Base-by-base conservation (phyloP, 2,113 vertebrate genomes). In the Microtus oregoni region DNA sequence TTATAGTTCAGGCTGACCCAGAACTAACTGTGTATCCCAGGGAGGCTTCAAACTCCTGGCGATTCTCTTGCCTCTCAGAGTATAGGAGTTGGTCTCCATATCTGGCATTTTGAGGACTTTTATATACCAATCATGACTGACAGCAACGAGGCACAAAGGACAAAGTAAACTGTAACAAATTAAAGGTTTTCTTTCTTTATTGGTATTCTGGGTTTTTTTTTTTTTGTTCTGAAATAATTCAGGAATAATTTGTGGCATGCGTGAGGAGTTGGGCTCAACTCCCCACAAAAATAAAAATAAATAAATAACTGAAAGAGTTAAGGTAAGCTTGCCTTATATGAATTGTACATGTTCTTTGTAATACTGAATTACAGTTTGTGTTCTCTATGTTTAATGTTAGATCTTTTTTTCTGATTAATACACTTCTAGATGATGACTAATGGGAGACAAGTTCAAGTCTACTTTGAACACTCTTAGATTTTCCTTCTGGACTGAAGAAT, bases 401-500 rank as follows among this genome's bases (percentile, higher is more conserved):
- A 95, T 97, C 7, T 89, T 14, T 68, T 68, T 68, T 72, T 35
- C 12, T 67, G 55, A 78, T 75, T 81, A 81, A 68, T 19, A 77
- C 0, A 32, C 50, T 89, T 95, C 77, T 94, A 86, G 76, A 93
- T 88, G 26, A 47, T 12, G 76, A 55, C 35, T 38, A 55, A 35
- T 55, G 7, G 47, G n/a, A 79, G 73, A 83, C 30, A 91, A 91
- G 3, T 97, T 94, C 41, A 96, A 90, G 63, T 17, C 55, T 83
- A 50, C 95, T 96, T 90, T 95, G 73, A 93, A 32, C 2, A 86
- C 78, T 92, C 24, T 94, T 96, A 88, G 87, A 32, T 70, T 97
- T 97, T 95, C 68, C 90, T 81, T 94, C 92, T 26, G 93, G 20
- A 35, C 65, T 91, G 52, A 92, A 79, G 79, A 97, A 94, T 85